A percentile compares a stretch with the other conserved stretches of the same genome.
Conservation (phyloP, 2,113 vertebrate genomes). For the Recurvirostra avosetta region DNA sequence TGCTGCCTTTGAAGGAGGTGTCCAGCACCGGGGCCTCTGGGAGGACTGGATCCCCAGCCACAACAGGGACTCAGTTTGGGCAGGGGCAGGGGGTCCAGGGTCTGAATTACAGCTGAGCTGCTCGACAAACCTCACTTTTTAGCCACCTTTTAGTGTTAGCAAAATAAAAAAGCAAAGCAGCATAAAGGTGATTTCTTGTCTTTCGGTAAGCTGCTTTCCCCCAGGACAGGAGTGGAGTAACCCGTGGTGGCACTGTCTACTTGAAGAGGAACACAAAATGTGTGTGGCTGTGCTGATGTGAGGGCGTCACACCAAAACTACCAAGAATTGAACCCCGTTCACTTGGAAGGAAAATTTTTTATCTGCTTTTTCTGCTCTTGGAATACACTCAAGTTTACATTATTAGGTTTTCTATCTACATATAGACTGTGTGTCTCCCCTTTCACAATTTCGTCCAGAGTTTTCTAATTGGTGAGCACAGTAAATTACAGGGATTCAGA, state of each 20-base stretch:
- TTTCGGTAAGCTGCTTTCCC: neutral
- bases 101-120: neutral
- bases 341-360: neutral
- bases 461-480: neutral
- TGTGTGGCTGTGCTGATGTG: neutral
- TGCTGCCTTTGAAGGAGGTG: neutral
- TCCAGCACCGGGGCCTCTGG: accelerated
- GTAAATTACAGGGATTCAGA: neutral
- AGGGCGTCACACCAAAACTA: neutral
- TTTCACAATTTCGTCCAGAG: neutral
- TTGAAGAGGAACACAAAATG: neutral
- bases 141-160: neutral
- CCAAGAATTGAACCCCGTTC: neutral
- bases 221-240: neutral
- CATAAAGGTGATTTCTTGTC: neutral
- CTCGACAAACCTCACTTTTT: neutral
- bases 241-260: neutral
- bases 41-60: neutral
- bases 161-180: neutral
- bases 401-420: neutral
- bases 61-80: neutral
- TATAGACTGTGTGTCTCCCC: neutral
- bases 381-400: neutral
- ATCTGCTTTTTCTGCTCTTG: neutral
- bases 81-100: neutral